Base-by-base conservation (phyloP, 2,797 vertebrate genomes). In the Aulostomus chinensis region DNA sequence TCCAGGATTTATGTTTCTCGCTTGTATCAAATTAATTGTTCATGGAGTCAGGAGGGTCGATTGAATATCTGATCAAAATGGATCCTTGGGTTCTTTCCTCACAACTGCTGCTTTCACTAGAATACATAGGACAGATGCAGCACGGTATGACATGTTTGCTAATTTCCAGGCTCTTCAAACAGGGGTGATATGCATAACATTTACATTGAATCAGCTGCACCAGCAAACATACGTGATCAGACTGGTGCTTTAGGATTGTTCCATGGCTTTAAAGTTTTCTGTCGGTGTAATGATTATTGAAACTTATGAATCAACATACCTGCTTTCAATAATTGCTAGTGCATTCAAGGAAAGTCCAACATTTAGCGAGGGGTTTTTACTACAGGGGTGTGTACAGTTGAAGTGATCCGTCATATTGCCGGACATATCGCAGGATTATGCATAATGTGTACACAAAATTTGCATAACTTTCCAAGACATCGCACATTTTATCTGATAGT, bases 1-100 rank as follows among this genome's bases (percentile, higher is more conserved):
- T 86, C 68, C 29, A 80, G 86, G 84, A 90, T 91, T 88, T 89
- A 89, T 83, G 80, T 76, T 76, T 59, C 63, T 37, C 51, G 80
- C 80, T 86, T 84, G 86, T 81, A 83, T 86, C 71, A 84, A 88
- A 90, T 90, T 89, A 90, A 89, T 86, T 82, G 85, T 70, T 74
- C 80, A 73, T 55, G 75, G 73, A 81, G 64, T 45, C 58, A 68
- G 78, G 65, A 69, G 78, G 73, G 83, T 76, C 47, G 48, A 72
- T 71, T 71, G 78, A 78, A 78, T 81, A 73, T 81, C 74, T 85
- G 60, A 59, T 17, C 66, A 66, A 80, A 84, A 84, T 81, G 78
- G 73, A 79, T 89, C 42, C 42, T 51, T 40, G 42, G 68, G 65
- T 60, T 48, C 43, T 45, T 51, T 71, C 54, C 43, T 39, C 42